Evolutionary conservation across 2,797 vertebrate genomes (phyloP).

Genomic region (Microctenopoma stevenorrisi): DNA sequence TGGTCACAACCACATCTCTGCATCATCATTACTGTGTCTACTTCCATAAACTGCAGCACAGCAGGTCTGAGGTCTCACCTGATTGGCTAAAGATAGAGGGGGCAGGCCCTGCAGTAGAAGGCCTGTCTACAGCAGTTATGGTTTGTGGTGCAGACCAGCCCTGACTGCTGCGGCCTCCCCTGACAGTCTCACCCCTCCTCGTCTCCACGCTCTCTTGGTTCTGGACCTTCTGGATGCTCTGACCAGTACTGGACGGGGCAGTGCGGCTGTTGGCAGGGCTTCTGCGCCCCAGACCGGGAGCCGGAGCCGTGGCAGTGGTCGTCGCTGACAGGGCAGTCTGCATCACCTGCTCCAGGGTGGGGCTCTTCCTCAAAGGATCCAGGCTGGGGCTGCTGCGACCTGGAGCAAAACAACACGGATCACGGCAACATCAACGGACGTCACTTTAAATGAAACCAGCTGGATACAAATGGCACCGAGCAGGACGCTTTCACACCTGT

Average conservation of each 20-base stretch:
- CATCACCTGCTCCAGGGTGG: conserved; percentile 87
- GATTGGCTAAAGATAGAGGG: conserved; percentile 54
- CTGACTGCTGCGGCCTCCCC: conserved; percentile 78
- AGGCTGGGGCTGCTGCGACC: conserved; percentile 88
- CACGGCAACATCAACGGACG: no score
- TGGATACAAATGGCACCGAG: no score
- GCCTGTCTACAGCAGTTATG: conserved; percentile 52
- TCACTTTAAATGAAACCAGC: no score
- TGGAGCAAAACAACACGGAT: conserved; percentile 56
- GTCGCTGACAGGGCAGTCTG: conserved; percentile 81
- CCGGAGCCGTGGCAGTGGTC: conserved; percentile 74
- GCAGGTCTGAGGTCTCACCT: conserved; percentile 56
- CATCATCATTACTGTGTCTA: no score
- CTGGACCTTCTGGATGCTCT: conserved; percentile 84
- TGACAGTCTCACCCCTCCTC: conserved; percentile 86
- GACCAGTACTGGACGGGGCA: conserved; percentile 64
- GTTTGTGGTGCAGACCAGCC: conserved; percentile 59
- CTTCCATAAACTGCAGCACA: background rate
- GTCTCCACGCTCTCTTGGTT: conserved; percentile 86
- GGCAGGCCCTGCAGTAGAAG: conserved; percentile 38
- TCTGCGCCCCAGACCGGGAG: conserved; percentile 84
- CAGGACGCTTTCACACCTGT: no score
- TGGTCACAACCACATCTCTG: no score
- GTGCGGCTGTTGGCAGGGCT: conserved; percentile 83
- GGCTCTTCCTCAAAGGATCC: conserved; percentile 91